phyloP scores from a whole-genome alignment of 2,113 vertebrate genomes.

The Halcyon malimbica region DNA sequence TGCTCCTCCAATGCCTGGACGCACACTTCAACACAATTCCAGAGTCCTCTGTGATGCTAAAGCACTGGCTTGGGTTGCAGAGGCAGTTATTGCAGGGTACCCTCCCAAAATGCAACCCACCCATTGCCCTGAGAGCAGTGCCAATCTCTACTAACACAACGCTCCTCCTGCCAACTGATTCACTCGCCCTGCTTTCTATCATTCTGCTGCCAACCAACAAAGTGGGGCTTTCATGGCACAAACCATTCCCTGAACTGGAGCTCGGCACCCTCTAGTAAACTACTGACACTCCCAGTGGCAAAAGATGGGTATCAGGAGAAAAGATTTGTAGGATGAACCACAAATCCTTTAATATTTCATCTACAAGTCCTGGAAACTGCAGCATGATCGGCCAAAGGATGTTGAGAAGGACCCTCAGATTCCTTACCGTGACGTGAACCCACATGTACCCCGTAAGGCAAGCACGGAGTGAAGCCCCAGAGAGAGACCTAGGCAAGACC shows the following conservation, averaged over 20 bases:
- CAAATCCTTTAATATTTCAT: neutral
- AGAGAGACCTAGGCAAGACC: neutral
- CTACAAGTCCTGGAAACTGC: neutral
- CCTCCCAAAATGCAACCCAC: neutral
- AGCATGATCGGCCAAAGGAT: neutral
- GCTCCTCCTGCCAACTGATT: neutral
- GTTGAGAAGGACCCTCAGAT: neutral
- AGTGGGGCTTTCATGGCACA: neutral
- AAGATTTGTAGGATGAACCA: neutral
- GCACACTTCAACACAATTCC: neutral
- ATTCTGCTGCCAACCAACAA: neutral
- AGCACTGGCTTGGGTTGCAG: neutral
- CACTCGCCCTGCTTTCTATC: neutral
- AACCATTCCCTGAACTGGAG: neutral
- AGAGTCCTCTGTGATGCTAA: neutral
- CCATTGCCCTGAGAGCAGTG: neutral
- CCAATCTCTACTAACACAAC: neutral
- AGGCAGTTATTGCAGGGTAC: neutral
- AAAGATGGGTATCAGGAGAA: neutral
- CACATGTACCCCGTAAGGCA: fast-evolving
- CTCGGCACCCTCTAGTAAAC: neutral
- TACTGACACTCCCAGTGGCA: neutral
- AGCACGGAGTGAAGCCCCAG: neutral
- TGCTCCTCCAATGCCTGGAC: neutral
- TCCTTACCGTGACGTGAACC: neutral